Evolutionary conservation across 2,113 vertebrate species (phyloP).

Genomic region (Zonotrichia leucophrys): DNA sequence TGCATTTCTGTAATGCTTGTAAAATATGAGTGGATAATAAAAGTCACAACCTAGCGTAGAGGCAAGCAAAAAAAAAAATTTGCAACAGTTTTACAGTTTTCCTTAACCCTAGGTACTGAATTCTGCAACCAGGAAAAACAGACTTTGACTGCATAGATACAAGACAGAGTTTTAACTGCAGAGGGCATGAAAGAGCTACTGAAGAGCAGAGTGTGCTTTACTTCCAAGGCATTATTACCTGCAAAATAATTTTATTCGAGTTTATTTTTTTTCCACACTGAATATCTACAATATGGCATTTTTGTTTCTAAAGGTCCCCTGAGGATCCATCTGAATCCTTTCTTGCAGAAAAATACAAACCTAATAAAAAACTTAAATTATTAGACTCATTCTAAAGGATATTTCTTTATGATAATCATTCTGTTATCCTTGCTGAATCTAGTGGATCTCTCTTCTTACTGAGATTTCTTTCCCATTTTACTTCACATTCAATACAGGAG

Average conservation of each 20-base stretch:
- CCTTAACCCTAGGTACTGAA: background rate
- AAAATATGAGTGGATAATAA: background rate
- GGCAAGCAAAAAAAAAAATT: background rate
- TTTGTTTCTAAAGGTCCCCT: background rate
- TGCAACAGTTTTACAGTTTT: background rate
- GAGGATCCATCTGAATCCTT: background rate
- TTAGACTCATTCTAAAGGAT: background rate
- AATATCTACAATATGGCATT: background rate
- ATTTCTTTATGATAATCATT: background rate
- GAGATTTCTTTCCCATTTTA: background rate
- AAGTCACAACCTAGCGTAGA: background rate
- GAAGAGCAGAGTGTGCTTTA: background rate
- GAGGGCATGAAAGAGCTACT: conserved; percentile 58
- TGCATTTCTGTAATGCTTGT: background rate
- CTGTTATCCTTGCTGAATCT: background rate
- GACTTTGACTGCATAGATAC: background rate
- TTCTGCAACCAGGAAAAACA: background rate
- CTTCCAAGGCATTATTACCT: background rate
- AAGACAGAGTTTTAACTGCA: conserved; percentile 37
- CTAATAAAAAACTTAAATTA: background rate
- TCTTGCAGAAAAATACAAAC: background rate
- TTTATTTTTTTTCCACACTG: background rate
- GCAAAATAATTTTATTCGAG: background rate
- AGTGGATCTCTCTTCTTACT: background rate
- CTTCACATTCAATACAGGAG: background rate